Conservation (phyloP, 2,113 vertebrate species). For the Varanus komodoensis region DNA sequence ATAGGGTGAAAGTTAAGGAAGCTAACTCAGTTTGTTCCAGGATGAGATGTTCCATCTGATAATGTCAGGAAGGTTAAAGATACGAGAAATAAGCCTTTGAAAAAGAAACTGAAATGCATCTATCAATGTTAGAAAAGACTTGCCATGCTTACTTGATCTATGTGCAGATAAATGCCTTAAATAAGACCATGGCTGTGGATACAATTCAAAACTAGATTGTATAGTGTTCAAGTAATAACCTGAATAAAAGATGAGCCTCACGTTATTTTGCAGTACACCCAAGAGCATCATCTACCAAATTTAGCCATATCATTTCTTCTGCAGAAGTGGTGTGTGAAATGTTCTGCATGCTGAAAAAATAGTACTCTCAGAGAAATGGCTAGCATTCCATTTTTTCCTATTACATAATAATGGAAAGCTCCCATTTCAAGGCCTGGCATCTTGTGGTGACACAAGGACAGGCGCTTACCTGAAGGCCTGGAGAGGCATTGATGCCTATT, state of each 20-base stretch:
- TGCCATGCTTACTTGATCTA: neutral
- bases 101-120: neutral
- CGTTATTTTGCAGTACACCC: neutral
- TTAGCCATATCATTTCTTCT: neutral
- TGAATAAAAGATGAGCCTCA: neutral
- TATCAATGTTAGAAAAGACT: rapidly evolving
- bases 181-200: neutral
- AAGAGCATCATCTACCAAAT: neutral
- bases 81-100: neutral
- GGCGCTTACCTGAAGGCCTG: neutral
- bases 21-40: slow-evolving; percentile 7
- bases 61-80: neutral
- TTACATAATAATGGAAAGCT: neutral
- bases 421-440: neutral
- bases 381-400: neutral
- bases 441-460: neutral
- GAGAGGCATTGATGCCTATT: neutral
- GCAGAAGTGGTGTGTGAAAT: neutral
- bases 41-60: rapidly evolving
- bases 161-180: neutral
- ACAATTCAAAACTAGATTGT: neutral
- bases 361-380: neutral
- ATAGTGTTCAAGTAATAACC: neutral
- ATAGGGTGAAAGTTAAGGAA: neutral
- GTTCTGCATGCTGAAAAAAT: neutral